Conservation (phyloP, 2,113 vertebrate genomes). For the Eudyptes chrysolophus region DNA sequence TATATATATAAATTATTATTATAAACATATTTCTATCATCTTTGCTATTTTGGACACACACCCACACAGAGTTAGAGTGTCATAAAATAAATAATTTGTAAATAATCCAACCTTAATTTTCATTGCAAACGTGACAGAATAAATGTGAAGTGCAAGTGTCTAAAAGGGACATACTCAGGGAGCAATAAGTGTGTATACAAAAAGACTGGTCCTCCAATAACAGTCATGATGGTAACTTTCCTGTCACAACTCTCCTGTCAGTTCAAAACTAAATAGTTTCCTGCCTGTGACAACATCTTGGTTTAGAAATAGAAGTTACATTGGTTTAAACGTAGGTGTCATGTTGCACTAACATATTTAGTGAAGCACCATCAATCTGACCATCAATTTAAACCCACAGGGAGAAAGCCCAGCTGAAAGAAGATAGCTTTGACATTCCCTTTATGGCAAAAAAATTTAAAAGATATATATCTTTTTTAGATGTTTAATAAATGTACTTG, state of each 20-base stretch:
- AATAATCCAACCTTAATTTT: background rate
- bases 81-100: background rate
- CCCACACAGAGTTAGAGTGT: background rate
- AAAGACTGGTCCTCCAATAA: background rate
- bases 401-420: background rate
- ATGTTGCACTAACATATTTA: background rate
- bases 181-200: accelerated
- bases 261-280: background rate
- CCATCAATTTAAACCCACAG: background rate
- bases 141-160: background rate
- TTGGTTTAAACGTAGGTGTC: background rate
- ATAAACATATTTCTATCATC: background rate
- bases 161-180: background rate
- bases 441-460: background rate
- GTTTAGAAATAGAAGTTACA: background rate
- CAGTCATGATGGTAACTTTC: background rate
- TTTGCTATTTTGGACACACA: background rate
- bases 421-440: background rate
- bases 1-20: background rate
- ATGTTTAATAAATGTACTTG: background rate
- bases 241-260: background rate
- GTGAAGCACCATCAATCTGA: background rate
- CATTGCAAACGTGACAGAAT: background rate
- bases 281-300: background rate
- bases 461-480: no score